These are phyloP conservation scores for Malachius bipustulatus DNA, from an alignment of 2,888 invertebrate genomes.

Conservation along the genomic window DNA sequence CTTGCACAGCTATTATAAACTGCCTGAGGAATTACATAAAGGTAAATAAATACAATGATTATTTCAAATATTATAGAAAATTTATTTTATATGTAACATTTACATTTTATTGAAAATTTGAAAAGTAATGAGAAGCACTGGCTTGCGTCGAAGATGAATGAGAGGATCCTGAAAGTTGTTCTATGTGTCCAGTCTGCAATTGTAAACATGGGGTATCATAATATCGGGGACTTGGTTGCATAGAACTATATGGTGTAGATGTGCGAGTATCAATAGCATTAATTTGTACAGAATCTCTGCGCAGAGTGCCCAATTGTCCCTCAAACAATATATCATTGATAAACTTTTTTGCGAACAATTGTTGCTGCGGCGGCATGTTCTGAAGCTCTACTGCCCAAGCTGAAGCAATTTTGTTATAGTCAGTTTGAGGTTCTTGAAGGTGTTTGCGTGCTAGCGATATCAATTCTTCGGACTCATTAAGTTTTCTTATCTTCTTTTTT, in stretches of 20 bases:
- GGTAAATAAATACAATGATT: neutral
- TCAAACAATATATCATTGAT: conserved; percentile 38
- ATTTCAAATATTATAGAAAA: neutral
- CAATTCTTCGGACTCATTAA: conserved; percentile 9
- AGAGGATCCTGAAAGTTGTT: too few relatives aligned
- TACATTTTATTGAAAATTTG: conserved; percentile 10
- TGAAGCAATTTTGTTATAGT: conserved; percentile 35
- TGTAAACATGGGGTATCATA: too few relatives aligned
- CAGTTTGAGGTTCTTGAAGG: conserved; percentile 16
- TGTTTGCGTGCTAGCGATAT: conserved; percentile 11
- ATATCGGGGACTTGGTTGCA: too few relatives aligned
- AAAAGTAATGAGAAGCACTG: too few relatives aligned
- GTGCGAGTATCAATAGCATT: conserved; percentile 12
- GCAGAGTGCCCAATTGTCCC: conserved; percentile 36
- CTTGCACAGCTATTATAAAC: neutral
- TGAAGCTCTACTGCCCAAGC: conserved; percentile 37
- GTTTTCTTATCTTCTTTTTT: conserved; percentile 5
- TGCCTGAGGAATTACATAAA: neutral
- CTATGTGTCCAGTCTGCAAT: too few relatives aligned
- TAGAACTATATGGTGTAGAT: conserved; percentile 11
- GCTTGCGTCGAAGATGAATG: too few relatives aligned
- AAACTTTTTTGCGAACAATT: conserved; percentile 37
- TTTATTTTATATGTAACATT: neutral
- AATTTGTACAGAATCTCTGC: conserved; percentile 31
- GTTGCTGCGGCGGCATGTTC: conserved; percentile 35